phyloP scores from a whole-genome alignment of 2,113 vertebrate species.

The Lichenostomus cassidix region DNA sequence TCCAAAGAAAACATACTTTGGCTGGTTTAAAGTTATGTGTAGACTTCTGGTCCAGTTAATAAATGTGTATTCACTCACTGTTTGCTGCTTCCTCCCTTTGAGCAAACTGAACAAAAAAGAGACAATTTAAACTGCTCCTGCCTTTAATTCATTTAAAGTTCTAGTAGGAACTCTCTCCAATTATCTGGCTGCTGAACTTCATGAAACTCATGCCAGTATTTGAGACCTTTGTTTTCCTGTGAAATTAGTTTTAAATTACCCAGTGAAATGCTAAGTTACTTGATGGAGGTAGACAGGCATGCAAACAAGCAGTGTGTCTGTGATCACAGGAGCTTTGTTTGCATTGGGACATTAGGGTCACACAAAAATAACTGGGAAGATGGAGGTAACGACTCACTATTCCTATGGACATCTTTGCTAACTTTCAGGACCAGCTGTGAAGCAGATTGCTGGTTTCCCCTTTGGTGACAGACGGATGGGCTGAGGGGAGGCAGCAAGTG shows the following conservation, averaged over 20 bases:
- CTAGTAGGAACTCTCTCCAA: background rate
- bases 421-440: background rate
- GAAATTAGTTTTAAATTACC: background rate
- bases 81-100: background rate
- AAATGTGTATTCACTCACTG: background rate
- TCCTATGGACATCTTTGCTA: background rate
- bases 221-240: background rate
- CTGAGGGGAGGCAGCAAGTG: background rate
- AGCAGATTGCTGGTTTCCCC: background rate
- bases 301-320: background rate
- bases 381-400: background rate
- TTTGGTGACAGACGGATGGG: background rate
- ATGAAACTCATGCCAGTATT: background rate
- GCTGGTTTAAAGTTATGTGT: background rate
- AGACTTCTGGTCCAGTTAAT: background rate
- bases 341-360: background rate
- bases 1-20: background rate
- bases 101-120: background rate
- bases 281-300: background rate
- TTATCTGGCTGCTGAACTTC: background rate
- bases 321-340: background rate
- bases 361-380: background rate
- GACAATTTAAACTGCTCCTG: background rate
- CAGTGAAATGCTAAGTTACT: background rate
- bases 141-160: background rate